A percentile compares a stretch with the other conserved stretches of the same genome.
Evolutionary conservation across 2,113 vertebrate genomes (phyloP).

Genomic region (Phyllopteryx taeniolatus): DNA sequence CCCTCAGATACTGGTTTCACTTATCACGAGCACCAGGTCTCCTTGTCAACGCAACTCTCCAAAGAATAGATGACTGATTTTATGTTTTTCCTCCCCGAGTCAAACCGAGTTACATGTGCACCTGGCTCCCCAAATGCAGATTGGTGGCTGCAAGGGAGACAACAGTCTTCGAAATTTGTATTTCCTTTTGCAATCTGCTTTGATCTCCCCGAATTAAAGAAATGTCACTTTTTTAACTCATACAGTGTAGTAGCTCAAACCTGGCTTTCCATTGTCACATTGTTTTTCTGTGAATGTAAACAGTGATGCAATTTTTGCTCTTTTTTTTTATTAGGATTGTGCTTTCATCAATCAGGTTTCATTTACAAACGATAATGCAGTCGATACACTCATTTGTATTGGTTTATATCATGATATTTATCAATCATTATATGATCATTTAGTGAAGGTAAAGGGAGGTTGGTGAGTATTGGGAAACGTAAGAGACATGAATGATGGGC

Average conservation of each 20-base stretch:
- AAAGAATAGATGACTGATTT: constrained; percentile 27
- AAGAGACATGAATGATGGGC: too few relatives aligned
- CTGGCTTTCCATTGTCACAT: too few relatives aligned
- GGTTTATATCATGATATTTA: too few relatives aligned
- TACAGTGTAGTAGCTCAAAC: neutral
- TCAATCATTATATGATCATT: too few relatives aligned
- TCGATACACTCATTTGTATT: too few relatives aligned
- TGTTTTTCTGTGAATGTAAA: too few relatives aligned
- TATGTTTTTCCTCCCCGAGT: neutral
- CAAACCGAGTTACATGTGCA: neutral
- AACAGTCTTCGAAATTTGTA: neutral
- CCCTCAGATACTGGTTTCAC: constrained; percentile 18
- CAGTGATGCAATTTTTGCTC: too few relatives aligned
- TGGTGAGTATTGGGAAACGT: too few relatives aligned
- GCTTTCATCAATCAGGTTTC: too few relatives aligned
- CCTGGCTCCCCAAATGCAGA: neutral
- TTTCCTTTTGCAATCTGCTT: neutral
- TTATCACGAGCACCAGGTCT: constrained; percentile 14
- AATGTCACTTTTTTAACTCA: neutral
- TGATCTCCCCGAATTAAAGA: neutral
- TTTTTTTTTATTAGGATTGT: too few relatives aligned
- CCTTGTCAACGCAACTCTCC: neutral
- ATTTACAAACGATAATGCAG: too few relatives aligned
- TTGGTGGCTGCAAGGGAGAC: neutral
- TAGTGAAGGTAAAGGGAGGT: too few relatives aligned